Conservation (phyloP, 1,140 invertebrate species). For the Nomia melanderi region DNA sequence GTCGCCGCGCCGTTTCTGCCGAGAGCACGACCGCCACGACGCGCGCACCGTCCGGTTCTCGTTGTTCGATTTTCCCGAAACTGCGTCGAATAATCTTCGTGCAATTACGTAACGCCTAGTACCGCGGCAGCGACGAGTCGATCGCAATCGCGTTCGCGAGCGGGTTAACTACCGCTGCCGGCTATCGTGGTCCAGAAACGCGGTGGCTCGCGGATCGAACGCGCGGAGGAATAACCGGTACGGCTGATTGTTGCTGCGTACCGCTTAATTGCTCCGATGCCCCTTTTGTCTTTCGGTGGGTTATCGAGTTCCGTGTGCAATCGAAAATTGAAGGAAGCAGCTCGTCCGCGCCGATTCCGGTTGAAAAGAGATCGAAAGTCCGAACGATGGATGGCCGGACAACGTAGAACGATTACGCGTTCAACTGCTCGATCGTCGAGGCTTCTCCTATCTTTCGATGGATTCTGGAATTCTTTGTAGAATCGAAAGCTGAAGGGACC, state of each 20-base stretch:
- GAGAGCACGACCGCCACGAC: background rate
- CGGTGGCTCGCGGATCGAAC: slow-evolving; percentile 2
- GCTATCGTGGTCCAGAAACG: slow-evolving; percentile 22
- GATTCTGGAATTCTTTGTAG: no score
- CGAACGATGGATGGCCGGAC: no score
- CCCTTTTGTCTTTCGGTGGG: no score
- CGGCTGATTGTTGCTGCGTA: slow-evolving; percentile 52
- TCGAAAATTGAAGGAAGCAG: no score
- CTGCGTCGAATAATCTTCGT: background rate
- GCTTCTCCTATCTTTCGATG: no score
- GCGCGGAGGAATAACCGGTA: slow-evolving; percentile 23
- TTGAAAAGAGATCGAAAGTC: no score
- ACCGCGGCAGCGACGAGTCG: slow-evolving; percentile 1
- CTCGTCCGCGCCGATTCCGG: no score
- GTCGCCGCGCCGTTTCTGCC: background rate
- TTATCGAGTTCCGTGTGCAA: no score
- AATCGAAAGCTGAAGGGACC: no score
- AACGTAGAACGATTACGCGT: no score
- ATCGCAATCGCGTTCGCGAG: slow-evolving; percentile 11
- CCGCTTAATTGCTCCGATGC: slow-evolving; percentile 38
- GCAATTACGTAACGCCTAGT: background rate
- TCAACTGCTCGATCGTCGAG: slow-evolving; percentile 65
- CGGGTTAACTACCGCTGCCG: slow-evolving; percentile 37
- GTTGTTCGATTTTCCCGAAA: background rate
- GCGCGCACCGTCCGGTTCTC: background rate